Evolutionary conservation across 2,888 invertebrate genomes (phyloP), one percentile per base, ranked within the genome.

Genomic region (Himalopsyche tibetana): DNA sequence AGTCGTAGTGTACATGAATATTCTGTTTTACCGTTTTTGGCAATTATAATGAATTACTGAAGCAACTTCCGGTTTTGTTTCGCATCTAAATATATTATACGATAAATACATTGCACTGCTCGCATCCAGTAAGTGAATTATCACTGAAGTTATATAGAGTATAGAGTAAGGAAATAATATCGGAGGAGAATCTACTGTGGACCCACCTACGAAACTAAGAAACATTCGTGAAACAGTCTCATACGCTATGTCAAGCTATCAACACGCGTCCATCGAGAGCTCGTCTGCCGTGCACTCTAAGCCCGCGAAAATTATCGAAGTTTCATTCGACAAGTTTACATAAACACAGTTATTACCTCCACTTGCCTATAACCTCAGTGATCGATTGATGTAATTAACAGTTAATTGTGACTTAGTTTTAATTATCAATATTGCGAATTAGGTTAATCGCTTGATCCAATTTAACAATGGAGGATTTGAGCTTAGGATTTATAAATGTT

Each of bases 71-170:
- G 28, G 28, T 28, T 28, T 8, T 42, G 9, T 42, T 42, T 42
- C 42, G 5, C 45, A 0, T 51, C 9, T 51, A 3, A 51, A 51
- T 4, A 11, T 51, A 11, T 12, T 51, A 0, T 51, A 9, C 45
- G 8, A 51, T 51, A 11, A 11, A 51, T 9, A 51, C 12, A 51
- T 8, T 4, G 51, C 51, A 51, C 15, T 15, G 51, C 51, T 15
- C 51, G 51, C 51, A 51, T 15, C 15, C 51, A 15, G 3, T 15
- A 4, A 74, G 74, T 74, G 19, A 15, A 15, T 74, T 12, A 36
- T 74, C 74, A 74, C 74, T 74, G 74, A 74, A 74, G 12, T 74
- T 74, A 74, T 74, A 74, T 74, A 36, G 74, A 74, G 74, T 74
- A 74, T 74, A 36, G 74, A 74, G 74, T 74, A 74, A 74, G 74